A percentile compares a stretch with the other conserved stretches of the same genome.
These are phyloP conservation scores for Macquaria australasica DNA, from an alignment of 2,113 vertebrate species.

Conservation along the genomic window DNA sequence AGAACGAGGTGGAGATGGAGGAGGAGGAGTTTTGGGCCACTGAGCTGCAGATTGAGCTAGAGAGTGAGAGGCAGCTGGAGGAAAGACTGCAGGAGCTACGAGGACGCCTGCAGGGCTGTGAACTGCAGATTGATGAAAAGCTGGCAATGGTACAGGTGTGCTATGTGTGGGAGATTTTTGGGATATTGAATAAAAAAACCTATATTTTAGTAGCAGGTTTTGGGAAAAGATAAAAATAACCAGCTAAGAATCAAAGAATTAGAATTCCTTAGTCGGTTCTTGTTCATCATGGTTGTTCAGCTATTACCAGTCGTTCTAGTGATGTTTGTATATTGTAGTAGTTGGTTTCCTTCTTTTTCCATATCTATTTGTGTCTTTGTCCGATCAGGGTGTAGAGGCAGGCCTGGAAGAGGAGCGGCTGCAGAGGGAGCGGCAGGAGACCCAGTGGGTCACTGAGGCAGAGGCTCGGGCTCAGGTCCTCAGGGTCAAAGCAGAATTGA, in stretches of 20 bases:
- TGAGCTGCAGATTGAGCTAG: constrained; percentile 95
- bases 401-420: constrained; percentile 92
- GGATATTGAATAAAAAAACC: neutral
- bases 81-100: constrained; percentile 93
- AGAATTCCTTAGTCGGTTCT: neutral
- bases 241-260: neutral
- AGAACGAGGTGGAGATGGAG: constrained; percentile 95
- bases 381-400: constrained; percentile 84
- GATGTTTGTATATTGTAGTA: neutral
- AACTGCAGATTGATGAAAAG: constrained; percentile 90
- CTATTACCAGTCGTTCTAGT: neutral
- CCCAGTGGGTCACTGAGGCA: constrained; percentile 92
- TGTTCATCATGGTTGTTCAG: neutral
- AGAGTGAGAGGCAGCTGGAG: constrained; percentile 96
- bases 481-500: constrained; percentile 91
- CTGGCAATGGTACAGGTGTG: constrained; percentile 87
- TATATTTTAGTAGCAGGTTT: neutral
- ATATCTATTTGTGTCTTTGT: neutral
- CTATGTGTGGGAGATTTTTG: constrained; percentile 13
- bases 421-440: constrained; percentile 90
- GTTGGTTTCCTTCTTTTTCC: neutral
- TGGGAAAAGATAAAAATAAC: neutral
- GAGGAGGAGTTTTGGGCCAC: constrained; percentile 99
- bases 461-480: constrained; percentile 92
- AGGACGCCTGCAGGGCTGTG: constrained; percentile 89